phyloP scores from a whole-genome alignment of 1,140 invertebrate species.

The Cherax quadricarinatus region DNA sequence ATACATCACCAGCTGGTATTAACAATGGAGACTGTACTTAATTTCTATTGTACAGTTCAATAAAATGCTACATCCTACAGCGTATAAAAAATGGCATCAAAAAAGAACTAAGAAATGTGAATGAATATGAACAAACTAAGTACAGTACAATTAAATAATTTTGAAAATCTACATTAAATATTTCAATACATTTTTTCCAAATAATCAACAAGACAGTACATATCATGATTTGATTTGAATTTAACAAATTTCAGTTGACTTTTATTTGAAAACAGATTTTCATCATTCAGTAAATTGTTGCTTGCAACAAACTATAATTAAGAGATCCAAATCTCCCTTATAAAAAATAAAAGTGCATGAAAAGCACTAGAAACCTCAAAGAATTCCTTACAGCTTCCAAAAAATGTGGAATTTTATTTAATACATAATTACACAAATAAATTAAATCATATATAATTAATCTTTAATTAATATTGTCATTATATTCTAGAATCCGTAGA shows the following conservation, averaged over 20 bases:
- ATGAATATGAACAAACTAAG: constrained; percentile 33
- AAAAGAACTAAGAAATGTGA: constrained; percentile 27
- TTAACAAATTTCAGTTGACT: background rate
- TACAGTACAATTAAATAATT: background rate
- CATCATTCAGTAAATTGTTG: constrained; percentile 6
- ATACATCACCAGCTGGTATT: constrained; percentile 36
- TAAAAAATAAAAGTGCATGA: constrained; percentile 38
- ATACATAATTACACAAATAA: background rate
- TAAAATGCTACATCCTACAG: constrained; percentile 49
- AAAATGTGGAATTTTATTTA: constrained; percentile 14
- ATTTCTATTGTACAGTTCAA: constrained; percentile 39
- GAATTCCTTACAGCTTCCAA: constrained; percentile 31
- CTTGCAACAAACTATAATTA: constrained; percentile 28
- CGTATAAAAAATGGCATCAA: constrained; percentile 26
- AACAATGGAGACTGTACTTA: constrained; percentile 37
- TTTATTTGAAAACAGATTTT: background rate
- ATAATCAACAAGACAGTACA: background rate
- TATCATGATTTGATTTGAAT: background rate
- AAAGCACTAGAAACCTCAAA: constrained; percentile 32
- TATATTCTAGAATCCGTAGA: constrained; percentile 22
- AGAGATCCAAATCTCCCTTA: constrained; percentile 37
- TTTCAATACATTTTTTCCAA: background rate
- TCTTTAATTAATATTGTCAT: constrained; percentile 14
- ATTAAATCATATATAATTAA: background rate
- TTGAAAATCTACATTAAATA: background rate